Base-by-base conservation (phyloP, 2,113 vertebrate genomes). In the Chroicocephalus ridibundus region DNA sequence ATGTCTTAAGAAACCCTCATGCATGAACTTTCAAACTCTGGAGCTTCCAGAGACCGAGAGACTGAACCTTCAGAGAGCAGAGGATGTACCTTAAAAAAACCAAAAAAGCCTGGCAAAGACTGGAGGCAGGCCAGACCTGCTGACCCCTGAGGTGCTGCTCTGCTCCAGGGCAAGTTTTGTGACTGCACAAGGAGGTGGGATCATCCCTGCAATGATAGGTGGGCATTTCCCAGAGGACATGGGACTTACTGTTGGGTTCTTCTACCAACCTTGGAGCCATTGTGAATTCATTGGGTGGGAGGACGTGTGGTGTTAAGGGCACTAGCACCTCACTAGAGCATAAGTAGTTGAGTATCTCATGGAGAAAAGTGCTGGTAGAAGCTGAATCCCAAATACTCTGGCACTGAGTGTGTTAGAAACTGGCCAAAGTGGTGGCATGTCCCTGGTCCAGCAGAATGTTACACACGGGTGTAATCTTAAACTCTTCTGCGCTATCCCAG, bases 221-320 rank as follows among this genome's bases (percentile, higher is more conserved):
- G 4, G 17, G 18, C 29, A 42, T 8, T 60, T 49, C 15, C 17
- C 22, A 51, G n/a, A 74, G 54, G 16, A 72, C 9, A n/a, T 65
- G 29, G 15, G 15, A 1, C 9, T 55, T 2, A 0, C 44, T 31
- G 7, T 32, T 1, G 3, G 31, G 18, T 58, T 83, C 32, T 75
- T 58, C 44, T 68, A 51, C 21, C 60, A 84, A 4, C 14, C 5
- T n/a, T 65, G 40, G 34, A 91, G n/a, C 2, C 16, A 75, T 18
- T 66, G 49, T 36, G 60, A 84, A 58, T 58, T 62, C 7, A 27
- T 13, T n/a, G 17, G 4, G 5, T 4, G 6, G 13, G 4, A 6
- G 40, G 18, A 15, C 13, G 12, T 4, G 12, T 8, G 6, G 11
- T 6, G 13, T 21, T 38, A 29, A 17, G 40, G n/a, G 47, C 32